Percentiles rank a stretch among this genome's conserved stretches.
phyloP scores from a whole-genome alignment of 2,888 invertebrate species.

The Lepetodrilus schrolli region DNA sequence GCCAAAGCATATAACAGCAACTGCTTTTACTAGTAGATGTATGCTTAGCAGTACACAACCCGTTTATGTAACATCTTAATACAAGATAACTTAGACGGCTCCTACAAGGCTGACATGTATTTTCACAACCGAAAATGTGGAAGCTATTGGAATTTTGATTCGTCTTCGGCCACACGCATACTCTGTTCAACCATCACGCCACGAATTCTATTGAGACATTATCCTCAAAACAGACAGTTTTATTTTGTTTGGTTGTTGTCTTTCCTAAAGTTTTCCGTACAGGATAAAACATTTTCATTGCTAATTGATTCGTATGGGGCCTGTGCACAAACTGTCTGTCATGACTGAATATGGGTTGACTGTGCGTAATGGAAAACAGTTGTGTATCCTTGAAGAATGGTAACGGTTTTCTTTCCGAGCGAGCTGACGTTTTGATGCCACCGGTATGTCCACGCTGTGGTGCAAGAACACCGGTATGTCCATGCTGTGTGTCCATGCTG shows the following conservation, averaged over 20 bases:
- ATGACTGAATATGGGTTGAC: no score
- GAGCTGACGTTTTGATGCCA: no score
- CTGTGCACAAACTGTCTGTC: no score
- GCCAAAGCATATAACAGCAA: no score
- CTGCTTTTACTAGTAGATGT: no score
- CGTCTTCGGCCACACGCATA: background rate
- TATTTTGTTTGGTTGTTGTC: constrained; percentile 11
- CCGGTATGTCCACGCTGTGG: no score
- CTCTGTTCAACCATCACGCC: background rate
- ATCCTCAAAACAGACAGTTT: background rate
- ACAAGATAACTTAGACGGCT: background rate
- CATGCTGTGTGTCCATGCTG: no score
- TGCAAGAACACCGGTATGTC: no score
- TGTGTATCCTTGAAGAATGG: no score
- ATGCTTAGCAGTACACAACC: no score
- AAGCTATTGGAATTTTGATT: background rate
- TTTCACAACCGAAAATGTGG: background rate
- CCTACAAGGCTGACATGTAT: background rate
- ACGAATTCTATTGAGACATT: background rate
- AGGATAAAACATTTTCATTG: background rate
- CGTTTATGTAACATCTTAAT: no score
- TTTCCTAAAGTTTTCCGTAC: background rate
- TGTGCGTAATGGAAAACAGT: background rate
- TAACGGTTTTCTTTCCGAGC: no score
- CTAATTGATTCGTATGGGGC: background rate